Base-by-base conservation (phyloP, 1,140 invertebrate species). In the Habropoda laboriosa region DNA sequence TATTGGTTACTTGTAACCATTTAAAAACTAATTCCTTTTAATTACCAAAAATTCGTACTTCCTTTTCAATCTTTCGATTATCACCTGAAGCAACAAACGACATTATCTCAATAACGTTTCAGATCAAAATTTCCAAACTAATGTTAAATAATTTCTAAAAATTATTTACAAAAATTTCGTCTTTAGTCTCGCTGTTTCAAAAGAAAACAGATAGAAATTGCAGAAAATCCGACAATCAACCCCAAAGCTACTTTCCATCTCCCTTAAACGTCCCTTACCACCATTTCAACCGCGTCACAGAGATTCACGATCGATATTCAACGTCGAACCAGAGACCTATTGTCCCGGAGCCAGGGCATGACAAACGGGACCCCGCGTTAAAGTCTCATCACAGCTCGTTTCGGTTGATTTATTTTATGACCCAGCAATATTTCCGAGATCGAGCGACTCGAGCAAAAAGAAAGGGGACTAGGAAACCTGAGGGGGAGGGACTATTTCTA, bases 341-440 rank as follows among this genome's bases (percentile, higher is more conserved):
- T 47, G 42, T 57, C 53, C n/a, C 18, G 42, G 42, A 47, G 21
- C 64, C 42, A 27, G 16, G 13, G 24, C 32, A 76, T 58, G 40
- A 57, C 53, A 40, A 77, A 77, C 74, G 42, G 64, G 53, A 70
- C 55, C 55, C 0, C 27, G 64, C 74, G 74, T 77, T 77, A 77
- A 77, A 58, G 40, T 77, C 74, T 57, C 68, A 55, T 42, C 61
- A 70, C 57, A n/a, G 63, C 24, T 74, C 38, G 66, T 80, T 79
- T 55, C 12, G 57, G 21, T 68, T 83, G 40, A 74, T 83, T 55
- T 83, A 83, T 83, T 84, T 80, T 74, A 83, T 74, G 76, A 83
- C 24, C 47, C 61, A 64, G 76, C 60, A 38, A 60, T 72, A 76
- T 83, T 64, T 55, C 45, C 24, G 61, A 32, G 55, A 58, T 64